phyloP scores from a whole-genome alignment of 1,140 invertebrate genomes.

The Pachyrhynchus sulphureomaculatus region DNA sequence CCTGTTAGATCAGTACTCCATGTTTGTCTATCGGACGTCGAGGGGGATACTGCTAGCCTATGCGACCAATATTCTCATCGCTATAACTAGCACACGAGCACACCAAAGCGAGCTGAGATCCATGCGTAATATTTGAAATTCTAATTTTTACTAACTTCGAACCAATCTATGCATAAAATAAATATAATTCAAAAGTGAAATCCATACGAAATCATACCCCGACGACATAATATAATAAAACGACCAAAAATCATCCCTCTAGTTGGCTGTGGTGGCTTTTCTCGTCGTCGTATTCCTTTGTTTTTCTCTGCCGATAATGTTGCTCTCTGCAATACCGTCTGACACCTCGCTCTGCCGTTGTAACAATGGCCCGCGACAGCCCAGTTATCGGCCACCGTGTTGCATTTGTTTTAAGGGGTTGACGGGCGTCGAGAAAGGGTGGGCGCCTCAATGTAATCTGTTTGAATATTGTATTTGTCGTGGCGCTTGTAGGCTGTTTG shows the following conservation, averaged over 20 bases:
- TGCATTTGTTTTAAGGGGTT: slow-evolving; percentile 12
- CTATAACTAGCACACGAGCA: no score
- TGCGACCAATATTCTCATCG: no score
- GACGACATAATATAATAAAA: not conserved
- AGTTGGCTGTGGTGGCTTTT: not conserved
- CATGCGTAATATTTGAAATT: no score
- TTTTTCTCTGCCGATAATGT: slow-evolving; percentile 15
- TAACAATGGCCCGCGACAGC: slow-evolving; percentile 14
- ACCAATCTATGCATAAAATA: no score
- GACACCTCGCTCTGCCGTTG: slow-evolving; percentile 4
- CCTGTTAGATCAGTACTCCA: no score
- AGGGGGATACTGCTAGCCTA: no score
- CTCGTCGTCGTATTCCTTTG: slow-evolving; percentile 12
- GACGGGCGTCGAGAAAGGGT: not conserved
- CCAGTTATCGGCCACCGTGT: slow-evolving; percentile 17
- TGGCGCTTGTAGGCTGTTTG: slow-evolving; percentile 4
- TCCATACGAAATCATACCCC: no score
- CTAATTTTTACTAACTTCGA: no score
- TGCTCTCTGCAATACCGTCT: slow-evolving; percentile 16
- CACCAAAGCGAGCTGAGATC: no score
- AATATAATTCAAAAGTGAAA: no score
- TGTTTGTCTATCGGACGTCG: no score
- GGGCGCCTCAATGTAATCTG: slow-evolving; percentile 21
- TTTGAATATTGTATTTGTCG: slow-evolving; percentile 21
- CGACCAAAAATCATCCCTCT: not conserved